Percentiles rank a stretch among this genome's conserved stretches.
phyloP scores from a whole-genome alignment of 1,140 invertebrate species.

The Coboldia fuscipes region DNA sequence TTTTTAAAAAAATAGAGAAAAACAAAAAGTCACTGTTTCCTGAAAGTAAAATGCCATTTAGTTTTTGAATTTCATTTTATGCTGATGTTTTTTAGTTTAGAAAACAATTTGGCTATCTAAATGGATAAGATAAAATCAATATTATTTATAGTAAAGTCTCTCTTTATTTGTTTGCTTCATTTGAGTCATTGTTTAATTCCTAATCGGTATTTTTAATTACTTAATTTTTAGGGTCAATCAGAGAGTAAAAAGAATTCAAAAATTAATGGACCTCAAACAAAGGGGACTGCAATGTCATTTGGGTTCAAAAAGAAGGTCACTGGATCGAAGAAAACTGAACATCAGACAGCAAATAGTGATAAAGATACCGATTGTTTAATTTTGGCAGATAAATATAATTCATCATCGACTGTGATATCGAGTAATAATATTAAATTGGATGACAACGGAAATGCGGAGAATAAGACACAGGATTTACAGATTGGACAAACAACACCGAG shows the following conservation, averaged over 20 bases:
- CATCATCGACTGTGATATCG: slow-evolving; percentile 1
- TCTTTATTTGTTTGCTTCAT: slow-evolving; percentile 5
- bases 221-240: slow-evolving; percentile 16
- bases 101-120: background rate
- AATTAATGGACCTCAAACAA: slow-evolving; percentile 12
- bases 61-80: background rate
- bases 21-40: too few relatives aligned
- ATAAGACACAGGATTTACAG: background rate
- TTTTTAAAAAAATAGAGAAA: too few relatives aligned
- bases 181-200: slow-evolving; percentile 9
- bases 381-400: slow-evolving; percentile 1
- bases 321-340: slow-evolving; percentile 1
- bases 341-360: background rate
- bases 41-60: background rate
- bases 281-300: slow-evolving; percentile 23
- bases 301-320: slow-evolving; percentile 21
- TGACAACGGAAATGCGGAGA: slow-evolving; percentile 4
- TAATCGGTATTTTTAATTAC: slow-evolving; percentile 2
- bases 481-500: background rate
- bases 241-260: slow-evolving; percentile 18
- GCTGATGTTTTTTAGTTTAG: slow-evolving; percentile 5
- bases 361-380: background rate
- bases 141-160: slow-evolving; percentile 2
- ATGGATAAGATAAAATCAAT: background rate
- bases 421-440: slow-evolving; percentile 1